These are phyloP conservation scores for Sphaerodactylus townsendi DNA, from an alignment of 2,113 vertebrate species.

Conservation along the genomic window DNA sequence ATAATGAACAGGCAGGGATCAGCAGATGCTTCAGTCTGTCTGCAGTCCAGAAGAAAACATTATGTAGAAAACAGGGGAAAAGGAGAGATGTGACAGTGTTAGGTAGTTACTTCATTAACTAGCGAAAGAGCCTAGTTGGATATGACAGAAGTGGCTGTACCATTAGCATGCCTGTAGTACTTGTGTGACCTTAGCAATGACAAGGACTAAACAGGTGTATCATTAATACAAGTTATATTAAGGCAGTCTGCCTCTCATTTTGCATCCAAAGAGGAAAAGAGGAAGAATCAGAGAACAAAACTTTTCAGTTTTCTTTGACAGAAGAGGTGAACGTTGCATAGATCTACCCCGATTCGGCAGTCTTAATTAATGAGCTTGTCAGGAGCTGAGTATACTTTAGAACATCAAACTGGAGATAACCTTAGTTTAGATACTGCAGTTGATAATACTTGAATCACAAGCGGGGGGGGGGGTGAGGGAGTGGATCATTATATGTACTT, in stretches of 20 bases:
- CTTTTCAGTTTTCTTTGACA: conserved; percentile 1
- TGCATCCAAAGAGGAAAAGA: conserved; percentile 17
- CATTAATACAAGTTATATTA: conserved; percentile 65
- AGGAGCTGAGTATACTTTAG: not conserved
- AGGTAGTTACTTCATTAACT: conserved; percentile 38
- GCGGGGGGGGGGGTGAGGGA: too few species aligned
- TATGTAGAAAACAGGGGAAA: not conserved
- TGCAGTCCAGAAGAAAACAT: not conserved
- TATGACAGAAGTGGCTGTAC: conserved; percentile 25
- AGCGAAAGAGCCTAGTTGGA: conserved; percentile 15
- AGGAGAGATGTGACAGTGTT: not conserved
- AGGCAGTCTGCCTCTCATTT: conserved; percentile 19
- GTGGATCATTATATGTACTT: too few species aligned
- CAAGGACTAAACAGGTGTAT: conserved; percentile 47
- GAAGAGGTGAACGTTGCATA: conserved; percentile 21
- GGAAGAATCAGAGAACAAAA: conserved; percentile 4
- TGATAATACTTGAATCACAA: not conserved
- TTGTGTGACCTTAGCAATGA: conserved; percentile 57
- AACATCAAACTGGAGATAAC: not conserved
- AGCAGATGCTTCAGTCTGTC: not conserved
- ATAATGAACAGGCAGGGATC: not conserved
- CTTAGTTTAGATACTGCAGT: conserved; percentile 9
- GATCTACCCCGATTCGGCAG: not conserved
- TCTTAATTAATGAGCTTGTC: conserved; percentile 30
- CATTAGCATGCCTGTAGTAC: conserved; percentile 50